Conservation (phyloP, 2,113 vertebrate species). For the Machaerirhynchus nigripectus region DNA sequence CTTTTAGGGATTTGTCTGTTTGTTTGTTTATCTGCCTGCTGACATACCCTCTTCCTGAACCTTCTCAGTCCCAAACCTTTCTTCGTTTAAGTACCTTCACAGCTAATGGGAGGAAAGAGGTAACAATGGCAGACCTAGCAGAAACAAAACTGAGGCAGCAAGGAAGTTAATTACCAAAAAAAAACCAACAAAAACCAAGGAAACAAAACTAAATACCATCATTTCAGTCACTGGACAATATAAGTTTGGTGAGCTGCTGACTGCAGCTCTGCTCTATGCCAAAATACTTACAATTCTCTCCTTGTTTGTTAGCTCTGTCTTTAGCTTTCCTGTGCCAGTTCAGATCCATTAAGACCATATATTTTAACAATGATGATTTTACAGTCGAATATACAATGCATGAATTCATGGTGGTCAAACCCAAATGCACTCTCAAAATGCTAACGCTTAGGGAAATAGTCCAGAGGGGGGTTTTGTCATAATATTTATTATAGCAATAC, state of each 20-base stretch:
- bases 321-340: neutral
- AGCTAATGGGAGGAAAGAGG: neutral
- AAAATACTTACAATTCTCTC: neutral
- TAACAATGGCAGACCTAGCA: neutral
- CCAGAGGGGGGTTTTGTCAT: neutral
- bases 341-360: conserved; percentile 19
- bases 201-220: neutral
- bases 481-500: conserved; percentile 61
- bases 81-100: neutral
- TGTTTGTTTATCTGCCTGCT: neutral
- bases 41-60: neutral
- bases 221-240: neutral
- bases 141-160: neutral
- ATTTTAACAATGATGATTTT: conserved; percentile 51
- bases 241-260: neutral
- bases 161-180: neutral
- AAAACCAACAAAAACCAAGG: neutral
- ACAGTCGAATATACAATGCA: conserved; percentile 5
- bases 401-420: conserved; percentile 45
- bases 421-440: conserved; percentile 31
- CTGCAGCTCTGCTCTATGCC: neutral
- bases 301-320: neutral
- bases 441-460: conserved; percentile 28
- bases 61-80: neutral
- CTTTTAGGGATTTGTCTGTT: neutral